phyloP scores from a whole-genome alignment of 2,888 invertebrate genomes.

The Encarsia formosa region DNA sequence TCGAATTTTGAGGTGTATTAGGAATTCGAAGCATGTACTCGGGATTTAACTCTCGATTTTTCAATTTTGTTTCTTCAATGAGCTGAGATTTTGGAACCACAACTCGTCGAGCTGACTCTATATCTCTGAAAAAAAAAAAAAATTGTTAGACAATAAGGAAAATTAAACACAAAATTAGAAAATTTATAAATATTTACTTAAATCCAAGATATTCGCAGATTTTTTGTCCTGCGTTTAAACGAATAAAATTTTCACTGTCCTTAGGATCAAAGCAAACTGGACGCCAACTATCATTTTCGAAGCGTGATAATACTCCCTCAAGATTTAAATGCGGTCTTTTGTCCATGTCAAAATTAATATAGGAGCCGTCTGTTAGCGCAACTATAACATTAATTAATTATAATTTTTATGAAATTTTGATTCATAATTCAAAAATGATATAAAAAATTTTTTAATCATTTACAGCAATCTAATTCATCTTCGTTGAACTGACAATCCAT shows the following conservation, averaged over 20 bases:
- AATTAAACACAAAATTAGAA: no score
- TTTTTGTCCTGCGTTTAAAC: constrained; percentile 48
- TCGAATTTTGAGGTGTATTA: constrained; percentile 21
- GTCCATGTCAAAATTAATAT: constrained; percentile 59
- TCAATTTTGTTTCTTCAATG: constrained; percentile 10
- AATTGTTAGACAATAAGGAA: no score
- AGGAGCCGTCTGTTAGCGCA: constrained; percentile 64
- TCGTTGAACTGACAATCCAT: constrained; percentile 66
- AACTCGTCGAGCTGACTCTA: constrained; percentile 34
- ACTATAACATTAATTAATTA: constrained; percentile 53
- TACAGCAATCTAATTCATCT: constrained; percentile 78
- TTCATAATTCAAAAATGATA: no score
- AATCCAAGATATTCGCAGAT: constrained; percentile 69
- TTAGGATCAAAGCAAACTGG: constrained; percentile 58
- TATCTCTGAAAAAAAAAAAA: no score
- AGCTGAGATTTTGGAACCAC: constrained; percentile 8
- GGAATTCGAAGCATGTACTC: constrained; percentile 16
- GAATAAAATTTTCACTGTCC: constrained; percentile 35
- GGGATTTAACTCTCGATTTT: constrained; percentile 11
- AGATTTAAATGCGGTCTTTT: constrained; percentile 58
- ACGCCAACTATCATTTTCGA: constrained; percentile 62
- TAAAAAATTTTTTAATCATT: constrained; percentile 50
- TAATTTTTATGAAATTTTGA: no score
- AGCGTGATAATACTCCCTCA: constrained; percentile 63
- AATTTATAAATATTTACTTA: constrained; percentile 54